Evolutionary conservation across 2,113 vertebrate species (phyloP).

Genomic region (Lepus americanus): DNA sequence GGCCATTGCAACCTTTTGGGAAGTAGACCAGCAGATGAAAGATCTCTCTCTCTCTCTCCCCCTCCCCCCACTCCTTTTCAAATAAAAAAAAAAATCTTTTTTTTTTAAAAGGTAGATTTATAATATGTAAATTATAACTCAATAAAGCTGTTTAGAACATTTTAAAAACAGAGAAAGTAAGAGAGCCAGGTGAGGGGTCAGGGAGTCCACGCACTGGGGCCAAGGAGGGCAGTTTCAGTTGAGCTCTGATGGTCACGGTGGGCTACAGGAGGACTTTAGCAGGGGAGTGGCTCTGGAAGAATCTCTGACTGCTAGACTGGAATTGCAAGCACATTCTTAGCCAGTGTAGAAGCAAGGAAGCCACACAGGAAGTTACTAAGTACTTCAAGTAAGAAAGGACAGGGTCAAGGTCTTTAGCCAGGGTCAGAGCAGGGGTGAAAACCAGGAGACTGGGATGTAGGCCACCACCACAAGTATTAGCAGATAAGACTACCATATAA

Average conservation of each 20-base stretch:
- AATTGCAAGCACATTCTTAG: not conserved
- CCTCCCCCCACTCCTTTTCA: too few relatives aligned
- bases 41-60: too few relatives aligned
- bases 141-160: not conserved
- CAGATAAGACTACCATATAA: not conserved
- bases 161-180: too few relatives aligned
- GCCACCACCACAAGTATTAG: not conserved
- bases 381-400: too few relatives aligned
- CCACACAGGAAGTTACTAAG: not conserved
- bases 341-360: not conserved
- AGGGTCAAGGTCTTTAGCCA: not conserved
- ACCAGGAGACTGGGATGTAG: not conserved
- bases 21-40: too few relatives aligned
- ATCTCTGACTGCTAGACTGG: not conserved
- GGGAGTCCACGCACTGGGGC: rapidly evolving
- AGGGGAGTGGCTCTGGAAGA: not conserved
- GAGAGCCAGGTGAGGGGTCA: too few relatives aligned
- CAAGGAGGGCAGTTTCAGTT: not conserved
- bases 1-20: too few relatives aligned
- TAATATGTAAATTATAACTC: not conserved
- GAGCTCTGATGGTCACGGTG: not conserved
- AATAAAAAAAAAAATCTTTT: too few relatives aligned
- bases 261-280: rapidly evolving
- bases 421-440: not conserved
- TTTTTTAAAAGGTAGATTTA: not conserved